Percentiles rank a stretch among this genome's conserved stretches.
Evolutionary conservation across 2,113 vertebrate genomes (phyloP).

Genomic region (Dromas ardeola): DNA sequence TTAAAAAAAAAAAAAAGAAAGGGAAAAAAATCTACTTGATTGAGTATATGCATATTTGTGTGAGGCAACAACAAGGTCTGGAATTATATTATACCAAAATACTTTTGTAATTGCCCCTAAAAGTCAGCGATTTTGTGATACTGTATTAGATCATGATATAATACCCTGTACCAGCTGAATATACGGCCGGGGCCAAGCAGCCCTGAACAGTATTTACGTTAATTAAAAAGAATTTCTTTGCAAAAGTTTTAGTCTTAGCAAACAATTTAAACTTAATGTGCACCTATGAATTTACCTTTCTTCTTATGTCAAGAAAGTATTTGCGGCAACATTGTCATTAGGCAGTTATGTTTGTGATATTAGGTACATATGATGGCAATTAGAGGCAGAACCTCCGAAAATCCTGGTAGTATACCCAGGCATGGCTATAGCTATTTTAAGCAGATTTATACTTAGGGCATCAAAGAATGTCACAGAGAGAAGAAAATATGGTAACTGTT

Average conservation of each 20-base stretch:
- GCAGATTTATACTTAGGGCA: slow-evolving; percentile 79
- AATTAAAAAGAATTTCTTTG: slow-evolving; percentile 55
- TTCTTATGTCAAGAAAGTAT: slow-evolving; percentile 62
- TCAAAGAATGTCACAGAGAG: slow-evolving; percentile 77
- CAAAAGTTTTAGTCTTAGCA: slow-evolving; percentile 31
- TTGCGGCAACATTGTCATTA: slow-evolving; percentile 63
- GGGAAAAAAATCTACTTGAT: not conserved
- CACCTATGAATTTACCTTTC: slow-evolving; percentile 56
- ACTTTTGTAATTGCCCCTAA: not conserved
- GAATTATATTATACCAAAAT: not conserved
- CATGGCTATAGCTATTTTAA: slow-evolving; percentile 75
- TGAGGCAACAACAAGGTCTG: not conserved
- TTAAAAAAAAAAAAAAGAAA: not conserved
- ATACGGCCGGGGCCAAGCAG: not conserved
- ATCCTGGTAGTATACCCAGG: slow-evolving; percentile 64
- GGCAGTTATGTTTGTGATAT: slow-evolving; percentile 66
- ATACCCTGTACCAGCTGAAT: not conserved
- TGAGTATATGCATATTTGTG: not conserved
- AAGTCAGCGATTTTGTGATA: not conserved
- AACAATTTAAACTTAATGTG: slow-evolving; percentile 35
- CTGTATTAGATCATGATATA: not conserved
- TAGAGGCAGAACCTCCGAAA: slow-evolving; percentile 72
- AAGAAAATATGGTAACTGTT: slow-evolving; percentile 85
- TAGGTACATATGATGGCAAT: slow-evolving; percentile 81
- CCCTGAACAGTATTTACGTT: slow-evolving; percentile 19